Percentiles rank a stretch among this genome's conserved stretches.
These are phyloP conservation scores for Patella caerulea DNA, from an alignment of 2,888 invertebrate species.

Conservation along the genomic window DNA sequence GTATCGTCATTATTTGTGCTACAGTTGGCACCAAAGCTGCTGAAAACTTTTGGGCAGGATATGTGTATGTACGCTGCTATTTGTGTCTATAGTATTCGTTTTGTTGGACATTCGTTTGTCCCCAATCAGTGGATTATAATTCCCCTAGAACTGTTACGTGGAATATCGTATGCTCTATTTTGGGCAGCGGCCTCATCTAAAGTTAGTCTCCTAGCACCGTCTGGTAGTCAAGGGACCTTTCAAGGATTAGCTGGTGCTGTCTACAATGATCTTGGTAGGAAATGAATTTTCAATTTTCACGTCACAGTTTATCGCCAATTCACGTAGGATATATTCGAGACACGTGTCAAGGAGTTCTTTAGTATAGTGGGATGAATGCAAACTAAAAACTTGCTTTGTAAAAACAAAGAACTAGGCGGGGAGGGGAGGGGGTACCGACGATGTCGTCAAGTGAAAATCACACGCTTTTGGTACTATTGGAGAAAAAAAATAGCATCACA, in stretches of 20 bases:
- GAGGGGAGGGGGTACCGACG: neutral
- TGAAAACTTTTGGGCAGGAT: constrained; percentile 80
- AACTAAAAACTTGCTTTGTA: neutral
- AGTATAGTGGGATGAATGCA: neutral
- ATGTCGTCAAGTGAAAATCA: no score
- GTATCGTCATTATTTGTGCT: constrained; percentile 29
- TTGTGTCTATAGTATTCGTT: constrained; percentile 83
- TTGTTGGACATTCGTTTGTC: constrained; percentile 84
- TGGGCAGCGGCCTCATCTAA: constrained; percentile 90
- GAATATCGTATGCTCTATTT: constrained; percentile 89
- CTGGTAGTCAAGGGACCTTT: constrained; percentile 31
- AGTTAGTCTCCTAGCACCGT: constrained; percentile 71
- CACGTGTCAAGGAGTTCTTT: no score
- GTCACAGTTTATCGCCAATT: no score
- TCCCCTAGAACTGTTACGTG: constrained; percentile 88
- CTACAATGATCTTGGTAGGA: constrained; percentile 38
- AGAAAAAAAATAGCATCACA: no score
- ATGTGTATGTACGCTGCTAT: constrained; percentile 88
- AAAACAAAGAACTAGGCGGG: neutral
- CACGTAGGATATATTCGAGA: no score
- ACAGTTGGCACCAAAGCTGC: constrained; percentile 79
- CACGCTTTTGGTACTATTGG: no score
- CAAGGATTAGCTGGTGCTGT: constrained; percentile 38
- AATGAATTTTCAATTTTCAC: neutral
- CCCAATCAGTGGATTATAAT: constrained; percentile 86